Conservation (phyloP, 2,113 vertebrate species). For the Gnathonemus longibarbis region DNA sequence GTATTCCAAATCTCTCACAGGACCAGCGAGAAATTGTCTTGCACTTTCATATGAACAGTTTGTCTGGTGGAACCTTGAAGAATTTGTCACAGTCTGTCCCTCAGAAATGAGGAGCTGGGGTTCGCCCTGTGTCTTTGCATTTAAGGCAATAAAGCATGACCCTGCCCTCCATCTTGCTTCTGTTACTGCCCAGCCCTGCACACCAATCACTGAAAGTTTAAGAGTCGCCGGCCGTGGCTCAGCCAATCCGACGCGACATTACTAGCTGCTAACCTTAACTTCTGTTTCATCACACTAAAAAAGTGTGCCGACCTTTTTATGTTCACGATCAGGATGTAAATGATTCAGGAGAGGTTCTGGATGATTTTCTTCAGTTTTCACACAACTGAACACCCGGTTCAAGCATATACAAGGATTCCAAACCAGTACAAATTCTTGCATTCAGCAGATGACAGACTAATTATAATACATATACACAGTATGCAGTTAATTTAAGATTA, state of each 20-base stretch:
- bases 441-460: background rate
- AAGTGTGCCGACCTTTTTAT: background rate
- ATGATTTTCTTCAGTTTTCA: background rate
- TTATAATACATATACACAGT: background rate
- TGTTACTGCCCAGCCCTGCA: background rate
- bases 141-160: background rate
- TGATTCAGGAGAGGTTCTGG: background rate
- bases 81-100: background rate
- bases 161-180: background rate
- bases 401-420: background rate
- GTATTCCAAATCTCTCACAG: background rate
- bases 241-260: background rate
- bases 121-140: background rate
- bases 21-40: background rate
- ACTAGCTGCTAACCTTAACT: background rate
- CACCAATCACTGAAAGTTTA: background rate
- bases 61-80: background rate
- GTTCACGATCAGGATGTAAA: background rate
- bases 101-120: background rate
- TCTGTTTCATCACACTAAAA: background rate
- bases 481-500: background rate
- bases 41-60: background rate
- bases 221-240: background rate
- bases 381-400: background rate
- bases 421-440: background rate